Evolutionary conservation across 2,888 invertebrate genomes (phyloP).

Genomic region (Mactromeris polynyma): DNA sequence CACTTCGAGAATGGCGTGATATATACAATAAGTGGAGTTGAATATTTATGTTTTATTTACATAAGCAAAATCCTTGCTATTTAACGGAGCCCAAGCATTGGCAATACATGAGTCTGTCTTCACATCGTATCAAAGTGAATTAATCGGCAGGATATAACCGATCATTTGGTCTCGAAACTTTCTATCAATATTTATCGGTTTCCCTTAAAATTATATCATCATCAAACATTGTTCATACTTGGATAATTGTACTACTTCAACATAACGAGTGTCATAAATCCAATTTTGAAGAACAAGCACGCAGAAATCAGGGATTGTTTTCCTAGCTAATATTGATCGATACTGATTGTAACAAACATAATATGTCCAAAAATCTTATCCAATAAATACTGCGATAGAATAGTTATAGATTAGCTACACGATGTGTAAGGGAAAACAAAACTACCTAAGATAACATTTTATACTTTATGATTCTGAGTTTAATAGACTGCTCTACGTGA

Average conservation of each 20-base stretch:
- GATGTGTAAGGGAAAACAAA: neutral
- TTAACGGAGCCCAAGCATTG: too few species aligned
- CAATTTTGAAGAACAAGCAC: neutral
- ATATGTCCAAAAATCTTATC: neutral
- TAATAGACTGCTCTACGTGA: neutral
- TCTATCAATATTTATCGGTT: too few species aligned
- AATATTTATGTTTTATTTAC: too few species aligned
- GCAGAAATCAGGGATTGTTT: neutral
- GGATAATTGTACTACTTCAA: neutral
- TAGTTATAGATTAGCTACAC: neutral
- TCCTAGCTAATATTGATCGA: neutral
- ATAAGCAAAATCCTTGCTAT: too few species aligned
- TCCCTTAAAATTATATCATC: too few species aligned
- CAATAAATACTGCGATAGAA: neutral
- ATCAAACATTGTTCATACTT: too few species aligned
- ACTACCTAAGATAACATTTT: neutral
- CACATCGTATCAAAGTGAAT: too few species aligned
- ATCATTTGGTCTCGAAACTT: too few species aligned
- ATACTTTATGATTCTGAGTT: neutral
- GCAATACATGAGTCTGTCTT: too few species aligned
- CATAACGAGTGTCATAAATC: neutral
- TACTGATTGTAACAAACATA: neutral
- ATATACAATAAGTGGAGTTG: too few species aligned
- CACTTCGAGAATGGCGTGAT: too few species aligned
- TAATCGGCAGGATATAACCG: too few species aligned